phyloP scores from a whole-genome alignment of 2,888 invertebrate species.

The Lamellibrachia satsuma region DNA sequence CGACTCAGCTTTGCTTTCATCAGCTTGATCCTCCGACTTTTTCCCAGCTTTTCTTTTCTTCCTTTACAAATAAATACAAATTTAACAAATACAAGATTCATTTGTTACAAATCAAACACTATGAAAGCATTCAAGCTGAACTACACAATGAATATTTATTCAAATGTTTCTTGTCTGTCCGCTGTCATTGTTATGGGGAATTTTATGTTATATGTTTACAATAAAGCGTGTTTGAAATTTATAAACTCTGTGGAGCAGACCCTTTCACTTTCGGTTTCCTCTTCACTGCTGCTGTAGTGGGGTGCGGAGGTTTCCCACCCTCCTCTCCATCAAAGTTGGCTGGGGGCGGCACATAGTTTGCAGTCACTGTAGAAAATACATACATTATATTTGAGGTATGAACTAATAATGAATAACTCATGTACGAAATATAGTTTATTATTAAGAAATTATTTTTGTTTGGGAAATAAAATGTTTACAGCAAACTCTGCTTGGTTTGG shows the following conservation, averaged over 20 bases:
- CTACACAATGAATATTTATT: not conserved
- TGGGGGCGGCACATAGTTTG: conserved; percentile 56
- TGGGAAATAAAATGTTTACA: not conserved
- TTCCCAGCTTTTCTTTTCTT: conserved; percentile 35
- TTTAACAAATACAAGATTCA: not conserved
- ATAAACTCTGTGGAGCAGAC: conserved; percentile 28
- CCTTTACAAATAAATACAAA: conserved; percentile 23
- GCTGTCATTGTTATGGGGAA: not conserved
- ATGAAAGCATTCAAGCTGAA: not conserved
- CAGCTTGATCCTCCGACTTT: conserved; percentile 34
- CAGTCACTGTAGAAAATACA: conserved; percentile 49
- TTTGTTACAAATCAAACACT: not conserved
- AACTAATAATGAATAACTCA: not conserved
- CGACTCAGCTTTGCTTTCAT: conserved; percentile 39
- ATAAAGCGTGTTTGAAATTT: not conserved
- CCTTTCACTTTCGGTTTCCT: conserved; percentile 43
- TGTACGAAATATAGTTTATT: not conserved
- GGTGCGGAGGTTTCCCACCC: conserved; percentile 24
- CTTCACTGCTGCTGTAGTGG: conserved; percentile 43
- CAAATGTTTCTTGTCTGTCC: not conserved
- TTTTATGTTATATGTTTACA: not conserved
- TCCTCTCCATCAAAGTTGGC: conserved; percentile 61
- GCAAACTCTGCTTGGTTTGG: not conserved
- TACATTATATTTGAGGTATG: not conserved
- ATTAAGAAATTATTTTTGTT: not conserved